Percentiles rank a stretch among this genome's conserved stretches.
These are phyloP conservation scores for Apomyelois bistriatella DNA, from an alignment of 2,888 invertebrate genomes.

Conservation along the genomic window DNA sequence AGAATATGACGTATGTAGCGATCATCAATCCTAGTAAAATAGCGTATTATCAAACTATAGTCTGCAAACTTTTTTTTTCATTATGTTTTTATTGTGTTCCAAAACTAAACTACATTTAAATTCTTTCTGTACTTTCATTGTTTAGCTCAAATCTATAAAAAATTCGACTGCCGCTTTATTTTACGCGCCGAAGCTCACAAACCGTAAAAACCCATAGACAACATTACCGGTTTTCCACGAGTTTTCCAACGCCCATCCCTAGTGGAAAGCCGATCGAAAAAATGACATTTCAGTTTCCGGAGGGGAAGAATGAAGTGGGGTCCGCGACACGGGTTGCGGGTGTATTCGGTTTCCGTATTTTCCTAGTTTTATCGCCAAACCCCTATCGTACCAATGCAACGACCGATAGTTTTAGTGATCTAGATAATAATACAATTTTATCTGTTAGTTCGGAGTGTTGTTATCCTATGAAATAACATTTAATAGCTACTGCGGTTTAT, in stretches of 20 bases:
- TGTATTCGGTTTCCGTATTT: slow-evolving; percentile 48
- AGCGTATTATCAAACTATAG: no score
- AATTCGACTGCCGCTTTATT: background rate
- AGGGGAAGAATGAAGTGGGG: slow-evolving; percentile 49
- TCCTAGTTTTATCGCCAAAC: slow-evolving; percentile 43
- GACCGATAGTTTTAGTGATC: slow-evolving; percentile 26
- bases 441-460: slow-evolving; percentile 25
- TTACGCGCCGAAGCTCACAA: background rate
- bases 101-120: no score
- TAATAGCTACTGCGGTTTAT: slow-evolving; percentile 40
- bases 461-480: slow-evolving; percentile 24
- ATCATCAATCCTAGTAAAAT: no score
- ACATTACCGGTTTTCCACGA: slow-evolving; percentile 16
- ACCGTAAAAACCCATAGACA: slow-evolving; percentile 17
- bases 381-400: slow-evolving; percentile 38
- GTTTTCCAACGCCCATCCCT: slow-evolving; percentile 26
- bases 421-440: slow-evolving; percentile 25
- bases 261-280: slow-evolving; percentile 57
- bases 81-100: no score
- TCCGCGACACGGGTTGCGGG: slow-evolving; percentile 42
- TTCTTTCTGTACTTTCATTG: no score
- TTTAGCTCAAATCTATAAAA: no score
- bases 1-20: no score
- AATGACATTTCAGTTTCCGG: slow-evolving; percentile 62
- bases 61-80: no score